Evolutionary conservation across 2,797 vertebrate genomes (phyloP).

Genomic region (Malurus leucopterus): DNA sequence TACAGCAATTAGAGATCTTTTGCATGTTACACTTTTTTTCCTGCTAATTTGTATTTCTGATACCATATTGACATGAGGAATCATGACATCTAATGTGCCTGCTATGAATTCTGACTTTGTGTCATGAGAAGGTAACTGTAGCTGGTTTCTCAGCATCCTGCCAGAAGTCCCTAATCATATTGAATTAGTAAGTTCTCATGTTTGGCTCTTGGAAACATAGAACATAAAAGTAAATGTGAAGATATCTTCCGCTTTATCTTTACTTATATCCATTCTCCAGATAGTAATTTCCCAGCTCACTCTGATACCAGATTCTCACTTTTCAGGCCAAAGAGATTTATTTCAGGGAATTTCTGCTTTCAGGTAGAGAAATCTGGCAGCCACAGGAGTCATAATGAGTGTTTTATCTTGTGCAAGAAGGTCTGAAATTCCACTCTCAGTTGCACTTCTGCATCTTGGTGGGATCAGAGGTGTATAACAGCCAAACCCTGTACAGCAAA

Average conservation of each 20-base stretch:
- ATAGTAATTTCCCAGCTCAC: neutral
- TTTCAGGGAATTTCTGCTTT: conserved; percentile 12
- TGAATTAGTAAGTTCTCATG: neutral
- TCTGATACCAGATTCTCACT: conserved; percentile 25
- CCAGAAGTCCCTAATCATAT: neutral
- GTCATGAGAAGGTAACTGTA: neutral
- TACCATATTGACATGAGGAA: neutral
- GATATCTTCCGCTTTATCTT: conserved; percentile 1
- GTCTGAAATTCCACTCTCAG: conserved; percentile 38
- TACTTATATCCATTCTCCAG: conserved; percentile 21
- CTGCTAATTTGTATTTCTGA: neutral
- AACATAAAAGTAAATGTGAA: neutral
- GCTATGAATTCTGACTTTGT: neutral
- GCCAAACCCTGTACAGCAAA: neutral
- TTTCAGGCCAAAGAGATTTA: conserved; percentile 21
- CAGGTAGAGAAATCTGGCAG: conserved; percentile 15
- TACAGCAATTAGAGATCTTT: conserved; percentile 17
- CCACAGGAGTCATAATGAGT: neutral
- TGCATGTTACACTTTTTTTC: neutral
- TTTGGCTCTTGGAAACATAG: neutral
- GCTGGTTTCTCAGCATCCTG: neutral
- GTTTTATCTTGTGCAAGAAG: conserved; percentile 3
- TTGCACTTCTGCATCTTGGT: neutral
- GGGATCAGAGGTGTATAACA: neutral
- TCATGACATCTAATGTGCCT: neutral